Evolutionary conservation across 2,888 invertebrate species (phyloP), one percentile per base, ranked within the genome.

Genomic region (Hecatera dysodea): DNA sequence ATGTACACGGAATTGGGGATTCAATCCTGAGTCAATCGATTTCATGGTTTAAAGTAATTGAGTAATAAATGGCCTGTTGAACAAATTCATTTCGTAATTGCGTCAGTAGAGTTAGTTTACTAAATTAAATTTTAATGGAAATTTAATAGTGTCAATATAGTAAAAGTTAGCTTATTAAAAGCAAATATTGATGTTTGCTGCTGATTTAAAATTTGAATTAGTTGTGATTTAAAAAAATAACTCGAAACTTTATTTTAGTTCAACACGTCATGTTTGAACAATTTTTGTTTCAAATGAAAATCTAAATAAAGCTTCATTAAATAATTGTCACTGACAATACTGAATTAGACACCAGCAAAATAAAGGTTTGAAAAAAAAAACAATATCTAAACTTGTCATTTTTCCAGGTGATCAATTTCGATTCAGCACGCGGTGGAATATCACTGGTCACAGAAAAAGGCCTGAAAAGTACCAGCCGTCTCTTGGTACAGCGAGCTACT

Each of bases 401-500:
- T 66, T 72, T 76, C 66, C 96, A 98, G 97, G 97, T 97, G 87
- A 98, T 98, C 95, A 98, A 98, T 96, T 98, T 98, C 93, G 98
- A 98, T 94, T 98, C 98, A 76, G 98, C 98, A n/a, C 97, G 98
- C 67, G 98, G 98, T 68, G 98, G 98, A 67, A 98, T 98, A 93
- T 98, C 98, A 86, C 96, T 98, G 87, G 98, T 98, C 83, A 98
- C 98, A 50, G 98, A 98, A 91, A 98, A 98, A 90, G 98, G 98
- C 60, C 95, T 97, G 76, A 97, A 97, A 87, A 98, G 98, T 84
- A 98, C 98, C 74, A 98, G 98, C 89, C 97, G 98, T 15, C 96
- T 98, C 59, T 96, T 98, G 79, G 98, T 98, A 74, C 98, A 98
- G 91, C 97, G 98, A 88, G 98, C 98, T 42, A 97, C 97, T 71